These are phyloP conservation scores for Campoplex nolae DNA, from an alignment of 2,888 invertebrate genomes.

Conservation along the genomic window DNA sequence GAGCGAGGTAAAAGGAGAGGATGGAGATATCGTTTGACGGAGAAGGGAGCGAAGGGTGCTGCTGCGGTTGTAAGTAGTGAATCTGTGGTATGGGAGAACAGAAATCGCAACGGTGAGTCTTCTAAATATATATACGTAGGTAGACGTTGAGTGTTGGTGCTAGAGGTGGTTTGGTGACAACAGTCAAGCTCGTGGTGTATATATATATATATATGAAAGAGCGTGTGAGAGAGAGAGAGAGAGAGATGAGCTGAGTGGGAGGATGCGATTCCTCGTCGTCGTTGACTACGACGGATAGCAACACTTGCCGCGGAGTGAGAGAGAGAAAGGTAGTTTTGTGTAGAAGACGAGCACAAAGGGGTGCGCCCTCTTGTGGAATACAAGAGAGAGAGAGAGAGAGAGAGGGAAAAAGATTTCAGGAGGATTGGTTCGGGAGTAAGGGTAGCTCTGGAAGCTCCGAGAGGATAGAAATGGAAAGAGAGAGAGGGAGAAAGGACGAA, in stretches of 20 bases:
- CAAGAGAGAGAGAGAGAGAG: neutral
- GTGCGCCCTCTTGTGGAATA: constrained; percentile 9
- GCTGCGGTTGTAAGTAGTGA: constrained; percentile 60
- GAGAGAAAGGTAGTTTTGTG: constrained; percentile 21
- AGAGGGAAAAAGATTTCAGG: constrained; percentile 39
- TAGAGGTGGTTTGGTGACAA: constrained; percentile 63
- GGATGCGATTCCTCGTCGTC: constrained; percentile 42
- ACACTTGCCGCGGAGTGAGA: constrained; percentile 39
- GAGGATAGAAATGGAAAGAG: constrained; percentile 30
- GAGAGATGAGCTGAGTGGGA: constrained; percentile 37
- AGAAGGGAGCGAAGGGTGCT: constrained; percentile 54
- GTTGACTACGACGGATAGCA: constrained; percentile 43
- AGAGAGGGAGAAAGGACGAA: constrained; percentile 58
- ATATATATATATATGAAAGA: neutral
- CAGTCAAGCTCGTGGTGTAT: constrained; percentile 64
- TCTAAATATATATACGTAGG: constrained; percentile 2
- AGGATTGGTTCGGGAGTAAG: constrained; percentile 64
- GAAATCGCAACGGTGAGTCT: constrained; percentile 73
- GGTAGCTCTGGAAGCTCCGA: constrained; percentile 29
- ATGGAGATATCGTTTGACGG: constrained; percentile 64
- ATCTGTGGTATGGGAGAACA: constrained; percentile 65
- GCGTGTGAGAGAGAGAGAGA: constrained; percentile 54
- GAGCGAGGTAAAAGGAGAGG: constrained; percentile 15
- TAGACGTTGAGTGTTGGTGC: constrained; percentile 18
- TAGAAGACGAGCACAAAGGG: constrained; percentile 51